phyloP scores from a whole-genome alignment of 1,140 invertebrate genomes.

The Ridgeia piscesae region DNA sequence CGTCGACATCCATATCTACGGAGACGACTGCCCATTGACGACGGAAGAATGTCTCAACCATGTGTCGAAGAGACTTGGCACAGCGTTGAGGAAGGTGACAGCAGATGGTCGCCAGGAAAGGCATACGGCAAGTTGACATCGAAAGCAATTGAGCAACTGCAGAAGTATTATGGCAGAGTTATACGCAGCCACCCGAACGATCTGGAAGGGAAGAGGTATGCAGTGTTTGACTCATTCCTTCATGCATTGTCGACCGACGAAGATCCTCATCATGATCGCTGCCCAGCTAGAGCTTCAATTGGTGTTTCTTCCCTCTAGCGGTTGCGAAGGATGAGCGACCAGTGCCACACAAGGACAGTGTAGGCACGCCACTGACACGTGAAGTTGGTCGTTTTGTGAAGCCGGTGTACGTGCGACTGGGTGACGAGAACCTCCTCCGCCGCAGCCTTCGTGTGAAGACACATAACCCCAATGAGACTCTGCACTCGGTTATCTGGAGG shows the following conservation, averaged over 20 bases:
- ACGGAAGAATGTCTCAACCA: not conserved
- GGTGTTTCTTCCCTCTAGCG: not conserved
- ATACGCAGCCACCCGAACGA: not conserved
- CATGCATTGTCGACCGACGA: not conserved
- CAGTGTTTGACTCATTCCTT: not conserved
- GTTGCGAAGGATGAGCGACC: not conserved
- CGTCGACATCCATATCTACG: not conserved
- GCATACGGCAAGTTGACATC: not conserved
- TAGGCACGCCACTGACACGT: not conserved
- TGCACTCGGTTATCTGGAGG: not conserved
- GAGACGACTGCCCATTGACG: not conserved
- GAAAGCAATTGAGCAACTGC: not conserved
- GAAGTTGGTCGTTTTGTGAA: not conserved
- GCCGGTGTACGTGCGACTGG: not conserved
- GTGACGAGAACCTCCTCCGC: not conserved
- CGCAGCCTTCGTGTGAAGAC: not conserved
- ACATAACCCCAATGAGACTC: not conserved
- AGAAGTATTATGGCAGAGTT: not conserved
- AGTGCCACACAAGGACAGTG: not conserved
- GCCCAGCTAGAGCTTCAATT: not conserved
- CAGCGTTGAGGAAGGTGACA: not conserved
- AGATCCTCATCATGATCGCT: not conserved
- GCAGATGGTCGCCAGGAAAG: not conserved
- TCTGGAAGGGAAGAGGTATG: not conserved
- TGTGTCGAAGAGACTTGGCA: not conserved